Evolutionary conservation across 2,113 vertebrate species (phyloP), one percentile per base, ranked within the genome.

Genomic region (Poeciliopsis retropinna): DNA sequence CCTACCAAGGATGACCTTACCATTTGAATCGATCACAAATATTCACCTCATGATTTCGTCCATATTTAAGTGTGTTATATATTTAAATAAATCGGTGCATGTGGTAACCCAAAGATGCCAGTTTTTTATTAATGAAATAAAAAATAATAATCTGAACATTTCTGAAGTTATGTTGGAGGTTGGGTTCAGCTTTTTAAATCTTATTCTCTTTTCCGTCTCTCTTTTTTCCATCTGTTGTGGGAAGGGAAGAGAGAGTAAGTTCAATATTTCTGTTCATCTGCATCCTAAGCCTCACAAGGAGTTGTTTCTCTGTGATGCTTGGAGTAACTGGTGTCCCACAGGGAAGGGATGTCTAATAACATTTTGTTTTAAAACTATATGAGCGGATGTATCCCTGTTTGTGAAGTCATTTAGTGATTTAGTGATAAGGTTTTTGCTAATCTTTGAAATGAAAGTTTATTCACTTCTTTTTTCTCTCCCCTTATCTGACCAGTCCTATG

Each of bases 171-270:
- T 51, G 5, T 22, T 22, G 47, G 47, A 30, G 25, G 25, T n/a
- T 7, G 14, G 13, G 12, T 10, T 39, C 22, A 65, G 11, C 13
- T 63, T 31, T 64, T 51, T 0, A 71, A 61, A 34, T 67, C 28
- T 87, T 44, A 60, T 31, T 76, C 11, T 86, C 12, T 60, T 67
- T 65, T 67, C n/a, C 79, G 9, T 70, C 34, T 54, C 66, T 75
- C 22, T 62, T 19, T 64, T 8, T 68, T 62, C 6, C 4, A 34
- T 73, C 67, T 39, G 57, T 31, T 54, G 3, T 73, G 22, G 75
- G 69, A 90, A 94, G 92, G 88, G 89, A 74, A 70, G 82, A 83
- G 86, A 92, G 91, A n/a, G 91, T 90, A 68, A 86, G 89, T 84
- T 60, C 30, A 0, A 1, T 8, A 1, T 68, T 12, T 28, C 13